phyloP scores from a whole-genome alignment of 64 coral and sea anemone species.

The Stylophora pistillata region DNA sequence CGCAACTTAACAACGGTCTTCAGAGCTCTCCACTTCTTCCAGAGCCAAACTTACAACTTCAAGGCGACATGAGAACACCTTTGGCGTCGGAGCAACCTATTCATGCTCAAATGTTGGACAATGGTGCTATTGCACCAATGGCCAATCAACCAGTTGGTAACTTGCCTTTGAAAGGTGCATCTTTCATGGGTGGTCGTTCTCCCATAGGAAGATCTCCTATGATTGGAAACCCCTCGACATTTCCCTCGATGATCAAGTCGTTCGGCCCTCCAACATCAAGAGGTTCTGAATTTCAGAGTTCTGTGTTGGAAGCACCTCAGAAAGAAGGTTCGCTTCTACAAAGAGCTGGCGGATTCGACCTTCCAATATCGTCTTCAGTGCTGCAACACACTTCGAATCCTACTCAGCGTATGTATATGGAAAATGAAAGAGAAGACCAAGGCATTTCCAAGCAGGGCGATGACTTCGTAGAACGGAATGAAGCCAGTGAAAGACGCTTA shows the following conservation, averaged over 20 bases:
- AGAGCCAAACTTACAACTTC: not conserved
- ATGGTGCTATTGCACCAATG: constrained; percentile 34
- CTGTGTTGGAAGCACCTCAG: not conserved
- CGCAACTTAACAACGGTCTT: constrained; percentile 18
- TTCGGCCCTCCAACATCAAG: constrained; percentile 9
- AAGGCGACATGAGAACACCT: constrained; percentile 1
- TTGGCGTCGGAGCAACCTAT: constrained; percentile 22
- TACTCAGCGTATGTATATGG: constrained; percentile 14
- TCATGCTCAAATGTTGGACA: constrained; percentile 38
- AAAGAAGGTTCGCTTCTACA: constrained; percentile 15
- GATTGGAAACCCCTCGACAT: not conserved
- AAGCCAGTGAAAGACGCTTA: not conserved
- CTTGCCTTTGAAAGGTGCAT: not conserved
- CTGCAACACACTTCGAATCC: not conserved
- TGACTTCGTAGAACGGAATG: constrained; percentile 2
- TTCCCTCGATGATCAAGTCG: not conserved
- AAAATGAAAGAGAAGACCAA: not conserved
- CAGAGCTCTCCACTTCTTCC: not conserved
- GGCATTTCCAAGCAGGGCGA: not conserved
- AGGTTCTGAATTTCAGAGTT: not conserved
- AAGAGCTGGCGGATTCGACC: constrained; percentile 26
- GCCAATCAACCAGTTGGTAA: not conserved
- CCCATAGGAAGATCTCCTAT: not conserved
- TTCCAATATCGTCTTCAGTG: not conserved
- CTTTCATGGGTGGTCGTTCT: not conserved